These are phyloP conservation scores for Heliothis peltigera DNA, from an alignment of 2,888 invertebrate species.

Conservation along the genomic window DNA sequence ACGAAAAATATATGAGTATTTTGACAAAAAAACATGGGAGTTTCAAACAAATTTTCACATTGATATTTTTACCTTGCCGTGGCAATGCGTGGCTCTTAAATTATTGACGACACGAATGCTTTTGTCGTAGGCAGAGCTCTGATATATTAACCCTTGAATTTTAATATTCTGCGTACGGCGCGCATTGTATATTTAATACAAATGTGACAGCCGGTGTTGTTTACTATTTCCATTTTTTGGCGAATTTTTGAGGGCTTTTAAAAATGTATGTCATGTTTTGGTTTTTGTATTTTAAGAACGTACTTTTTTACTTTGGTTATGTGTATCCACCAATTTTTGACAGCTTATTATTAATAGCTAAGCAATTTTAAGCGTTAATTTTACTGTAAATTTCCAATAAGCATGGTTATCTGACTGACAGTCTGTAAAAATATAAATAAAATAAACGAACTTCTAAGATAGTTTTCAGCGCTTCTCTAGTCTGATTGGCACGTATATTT, in stretches of 20 bases:
- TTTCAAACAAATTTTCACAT: constrained; percentile 19
- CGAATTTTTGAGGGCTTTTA: constrained; percentile 13
- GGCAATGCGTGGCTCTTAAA: constrained; percentile 33
- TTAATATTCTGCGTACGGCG: constrained; percentile 49
- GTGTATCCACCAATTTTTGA: too few species aligned
- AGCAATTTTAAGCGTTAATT: too few species aligned
- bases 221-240: constrained; percentile 21
- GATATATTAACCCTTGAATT: constrained; percentile 61
- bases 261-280: background rate
- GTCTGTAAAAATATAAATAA: too few species aligned
- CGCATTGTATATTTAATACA: constrained; percentile 44
- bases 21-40: background rate
- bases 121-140: constrained; percentile 43
- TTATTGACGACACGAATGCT: constrained; percentile 47
- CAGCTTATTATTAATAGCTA: too few species aligned
- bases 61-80: constrained; percentile 22
- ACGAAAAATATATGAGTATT: background rate
- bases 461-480: too few species aligned
- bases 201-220: constrained; percentile 19
- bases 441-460: too few species aligned
- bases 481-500: too few species aligned
- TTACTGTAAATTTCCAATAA: too few species aligned
- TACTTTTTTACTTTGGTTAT: too few species aligned
- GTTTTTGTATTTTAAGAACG: too few species aligned
- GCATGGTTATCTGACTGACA: too few species aligned